Percentiles rank a stretch among this genome's conserved stretches.
These are phyloP conservation scores for Rhinogobius similis DNA, from an alignment of 2,113 vertebrate species.

Conservation along the genomic window DNA sequence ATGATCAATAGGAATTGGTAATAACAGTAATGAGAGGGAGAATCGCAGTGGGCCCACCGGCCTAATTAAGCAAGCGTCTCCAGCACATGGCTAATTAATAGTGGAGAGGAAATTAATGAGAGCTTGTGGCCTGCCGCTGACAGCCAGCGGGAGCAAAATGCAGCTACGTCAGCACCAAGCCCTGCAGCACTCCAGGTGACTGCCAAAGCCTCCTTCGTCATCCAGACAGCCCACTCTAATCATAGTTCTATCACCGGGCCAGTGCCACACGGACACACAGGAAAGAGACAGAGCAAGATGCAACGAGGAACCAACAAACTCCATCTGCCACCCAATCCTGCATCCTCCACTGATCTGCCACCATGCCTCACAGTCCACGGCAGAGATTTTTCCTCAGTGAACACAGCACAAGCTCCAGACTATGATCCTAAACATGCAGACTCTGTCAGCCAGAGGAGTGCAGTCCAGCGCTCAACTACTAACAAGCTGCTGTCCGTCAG, in stretches of 20 bases:
- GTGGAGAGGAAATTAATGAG: slow-evolving; percentile 63
- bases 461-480: slow-evolving; percentile 39
- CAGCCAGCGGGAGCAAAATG: slow-evolving; percentile 62
- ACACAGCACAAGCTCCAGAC: slow-evolving; percentile 36
- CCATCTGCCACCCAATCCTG: slow-evolving; percentile 44
- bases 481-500: slow-evolving; percentile 61
- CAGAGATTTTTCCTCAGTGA: slow-evolving; percentile 38
- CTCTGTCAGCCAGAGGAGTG: slow-evolving; percentile 41
- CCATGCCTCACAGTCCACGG: slow-evolving; percentile 30
- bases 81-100: slow-evolving; percentile 70
- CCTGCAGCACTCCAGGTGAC: slow-evolving; percentile 60
- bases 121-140: slow-evolving; percentile 58
- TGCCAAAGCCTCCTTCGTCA: slow-evolving; percentile 59
- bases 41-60: slow-evolving; percentile 54
- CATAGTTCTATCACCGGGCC: slow-evolving; percentile 33
- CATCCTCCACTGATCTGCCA: slow-evolving; percentile 39
- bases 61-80: slow-evolving; percentile 68
- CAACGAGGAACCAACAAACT: slow-evolving; percentile 13
- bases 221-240: slow-evolving; percentile 44
- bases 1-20: slow-evolving; percentile 66
- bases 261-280: slow-evolving; percentile 16
- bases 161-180: slow-evolving; percentile 55
- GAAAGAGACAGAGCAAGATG: slow-evolving; percentile 21
- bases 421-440: slow-evolving; percentile 10
- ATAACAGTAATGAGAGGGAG: slow-evolving; percentile 61